These are phyloP conservation scores for Sphaeridia pumilis DNA, from an alignment of 2,888 invertebrate species.

Conservation along the genomic window DNA sequence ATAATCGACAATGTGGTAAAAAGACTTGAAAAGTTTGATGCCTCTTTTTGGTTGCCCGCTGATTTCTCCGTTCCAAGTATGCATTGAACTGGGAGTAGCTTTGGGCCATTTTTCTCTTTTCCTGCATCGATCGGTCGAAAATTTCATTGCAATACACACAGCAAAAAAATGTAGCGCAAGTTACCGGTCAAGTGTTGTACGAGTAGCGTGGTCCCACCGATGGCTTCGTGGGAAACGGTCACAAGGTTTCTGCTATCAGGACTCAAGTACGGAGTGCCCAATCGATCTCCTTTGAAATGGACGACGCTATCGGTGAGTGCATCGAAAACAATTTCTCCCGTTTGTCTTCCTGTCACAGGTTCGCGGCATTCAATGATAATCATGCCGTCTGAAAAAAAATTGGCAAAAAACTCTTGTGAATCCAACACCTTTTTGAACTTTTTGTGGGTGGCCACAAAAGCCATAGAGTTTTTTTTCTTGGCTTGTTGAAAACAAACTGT, in stretches of 20 bases:
- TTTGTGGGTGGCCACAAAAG: no score
- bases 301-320: constrained; percentile 61
- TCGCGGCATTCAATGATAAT: constrained; percentile 59
- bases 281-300: constrained; percentile 43
- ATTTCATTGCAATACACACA: not conserved
- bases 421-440: no score
- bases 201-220: constrained; percentile 50
- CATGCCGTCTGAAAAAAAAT: constrained; percentile 55
- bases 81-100: no score
- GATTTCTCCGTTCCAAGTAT: no score
- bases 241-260: constrained; percentile 59
- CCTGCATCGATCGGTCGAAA: no score
- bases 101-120: not conserved
- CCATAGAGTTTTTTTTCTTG: no score
- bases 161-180: no score
- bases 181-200: constrained; percentile 54
- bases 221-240: constrained; percentile 50
- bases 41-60: no score
- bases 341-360: constrained; percentile 51
- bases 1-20: no score
- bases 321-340: constrained; percentile 57
- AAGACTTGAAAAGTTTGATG: no score
- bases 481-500: no score
- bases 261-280: constrained; percentile 55
- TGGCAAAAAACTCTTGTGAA: no score